Conservation (phyloP, 2,113 vertebrate species). For the Pholis gunnellus region DNA sequence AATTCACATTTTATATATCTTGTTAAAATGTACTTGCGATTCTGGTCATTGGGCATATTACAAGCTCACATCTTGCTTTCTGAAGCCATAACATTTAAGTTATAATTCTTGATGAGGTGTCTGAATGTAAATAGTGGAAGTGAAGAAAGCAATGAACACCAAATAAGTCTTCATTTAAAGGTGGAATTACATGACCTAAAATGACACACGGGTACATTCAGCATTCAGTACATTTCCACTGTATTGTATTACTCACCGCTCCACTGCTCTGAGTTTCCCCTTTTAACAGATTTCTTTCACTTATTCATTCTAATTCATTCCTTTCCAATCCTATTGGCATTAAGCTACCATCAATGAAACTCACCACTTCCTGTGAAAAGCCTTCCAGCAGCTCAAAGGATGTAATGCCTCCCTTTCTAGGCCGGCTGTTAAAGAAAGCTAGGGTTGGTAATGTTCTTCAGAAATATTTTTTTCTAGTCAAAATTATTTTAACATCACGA, state of each 20-base stretch:
- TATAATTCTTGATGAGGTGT: not conserved
- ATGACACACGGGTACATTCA: not conserved
- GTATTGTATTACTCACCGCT: not conserved
- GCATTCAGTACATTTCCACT: not conserved
- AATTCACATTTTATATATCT: not conserved
- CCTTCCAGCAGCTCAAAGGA: not conserved
- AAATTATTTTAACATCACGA: not conserved
- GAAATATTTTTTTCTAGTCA: not conserved
- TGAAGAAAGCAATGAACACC: not conserved
- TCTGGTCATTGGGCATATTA: constrained; percentile 2
- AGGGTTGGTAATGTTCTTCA: not conserved
- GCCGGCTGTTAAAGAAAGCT: not conserved
- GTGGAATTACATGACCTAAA: not conserved
- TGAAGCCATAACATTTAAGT: not conserved
- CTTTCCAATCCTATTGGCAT: not conserved
- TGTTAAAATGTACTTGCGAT: not conserved
- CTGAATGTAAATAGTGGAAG: not conserved
- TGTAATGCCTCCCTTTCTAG: not conserved
- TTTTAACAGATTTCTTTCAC: not conserved
- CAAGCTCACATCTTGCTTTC: not conserved
- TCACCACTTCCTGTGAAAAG: not conserved
- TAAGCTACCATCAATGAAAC: not conserved
- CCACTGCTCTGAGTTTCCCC: not conserved
- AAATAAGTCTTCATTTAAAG: not conserved
- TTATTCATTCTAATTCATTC: not conserved